Evolutionary conservation across 1,140 invertebrate species (phyloP).

Genomic region (Chelonus insularis): DNA sequence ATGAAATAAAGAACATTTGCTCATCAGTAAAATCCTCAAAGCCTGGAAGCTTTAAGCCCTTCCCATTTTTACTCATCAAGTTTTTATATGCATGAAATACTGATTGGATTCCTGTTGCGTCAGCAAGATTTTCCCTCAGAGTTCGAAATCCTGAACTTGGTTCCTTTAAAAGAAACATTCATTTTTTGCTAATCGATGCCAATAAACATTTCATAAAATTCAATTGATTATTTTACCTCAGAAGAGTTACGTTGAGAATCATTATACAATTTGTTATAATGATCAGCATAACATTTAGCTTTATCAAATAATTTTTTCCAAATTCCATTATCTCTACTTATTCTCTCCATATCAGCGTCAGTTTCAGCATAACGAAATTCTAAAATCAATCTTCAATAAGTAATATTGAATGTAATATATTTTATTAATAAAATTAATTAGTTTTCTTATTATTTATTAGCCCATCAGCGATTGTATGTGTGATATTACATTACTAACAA

Average conservation of each 20-base stretch:
- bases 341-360: slow-evolving; percentile 62
- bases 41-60: slow-evolving; percentile 69
- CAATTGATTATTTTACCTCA: too few species aligned
- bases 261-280: slow-evolving; percentile 68
- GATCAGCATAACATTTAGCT: slow-evolving; percentile 81
- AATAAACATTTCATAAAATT: too few species aligned
- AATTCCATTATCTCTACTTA: slow-evolving; percentile 76
- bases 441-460: too few species aligned
- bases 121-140: slow-evolving; percentile 82
- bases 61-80: slow-evolving; percentile 58
- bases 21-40: slow-evolving; percentile 70
- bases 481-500: slow-evolving; percentile 55
- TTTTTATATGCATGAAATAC: slow-evolving; percentile 70
- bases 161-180: not conserved
- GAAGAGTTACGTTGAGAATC: slow-evolving; percentile 6
- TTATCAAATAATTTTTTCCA: slow-evolving; percentile 67
- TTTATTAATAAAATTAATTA: too few species aligned
- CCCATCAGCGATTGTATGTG: too few species aligned
- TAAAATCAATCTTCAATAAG: not conserved
- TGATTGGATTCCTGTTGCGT: slow-evolving; percentile 79
- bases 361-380: slow-evolving; percentile 59
- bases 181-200: not conserved
- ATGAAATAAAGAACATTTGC: slow-evolving; percentile 84
- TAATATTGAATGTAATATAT: too few species aligned
- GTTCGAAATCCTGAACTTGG: slow-evolving; percentile 52